Evolutionary conservation across 2,113 vertebrate genomes (phyloP), one percentile per base, ranked within the genome.

Genomic region (Chionis minor): DNA sequence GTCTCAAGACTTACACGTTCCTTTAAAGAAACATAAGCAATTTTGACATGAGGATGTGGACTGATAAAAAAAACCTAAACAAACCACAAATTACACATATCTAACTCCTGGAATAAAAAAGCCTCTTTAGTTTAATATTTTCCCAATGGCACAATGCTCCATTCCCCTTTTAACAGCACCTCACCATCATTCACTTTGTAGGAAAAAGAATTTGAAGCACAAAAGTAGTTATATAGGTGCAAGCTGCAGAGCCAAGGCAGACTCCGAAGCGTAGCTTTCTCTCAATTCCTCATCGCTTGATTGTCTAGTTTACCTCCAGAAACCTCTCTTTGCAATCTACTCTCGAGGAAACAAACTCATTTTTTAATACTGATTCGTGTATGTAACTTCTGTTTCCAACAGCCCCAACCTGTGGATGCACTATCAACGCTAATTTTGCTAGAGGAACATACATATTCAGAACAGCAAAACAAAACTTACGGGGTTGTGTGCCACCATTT

Each of bases 191-290:
- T 35, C 23, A 52, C 16, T 80, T 47, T 11, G 23, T 3, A 63
- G 1, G 1, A 33, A 26, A 71, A 65, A 38, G 18, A 42, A 19
- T 3, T 14, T 40, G 32, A 23, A 40, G 23, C 58, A 66, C 12
- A 22, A 8, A 58, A 78, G 15, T 5, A 81, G 24, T 32, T 55
- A 32, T 0, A 28, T 0, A 33, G 35, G 16, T 33, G 14, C 23
- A 65, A 79, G 42, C 0, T 59, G 38, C 54, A 65, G 33, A 72
- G 35, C 40, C 66, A 63, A 59, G 52, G 38, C 47, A 86, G 51
- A 24, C 19, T 47, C 33, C 18, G 16, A 66, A 71, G 23, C 2
- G 6, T 21, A 78, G 54, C 32, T 32, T 75, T 75, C 47, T 63
- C 42, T 40, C 24, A 54, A 38, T 12, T 55, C 17, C 32, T 63